Conservation (phyloP, 2,888 invertebrate genomes). For the Opisthograptis luteolata region DNA sequence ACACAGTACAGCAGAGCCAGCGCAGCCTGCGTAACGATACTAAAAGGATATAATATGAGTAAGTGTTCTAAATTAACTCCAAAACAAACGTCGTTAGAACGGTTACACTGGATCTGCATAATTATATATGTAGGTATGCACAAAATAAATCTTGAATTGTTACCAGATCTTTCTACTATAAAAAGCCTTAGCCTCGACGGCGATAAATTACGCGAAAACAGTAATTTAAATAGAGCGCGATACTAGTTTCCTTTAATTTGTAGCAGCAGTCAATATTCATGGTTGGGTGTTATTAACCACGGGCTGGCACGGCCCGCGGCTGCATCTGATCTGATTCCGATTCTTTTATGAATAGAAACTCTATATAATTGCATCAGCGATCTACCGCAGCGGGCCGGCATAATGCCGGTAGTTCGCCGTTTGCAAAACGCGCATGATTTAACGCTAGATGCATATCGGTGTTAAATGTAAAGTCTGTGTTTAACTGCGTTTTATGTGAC, state of each 20-base stretch:
- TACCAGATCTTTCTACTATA: conserved; percentile 24
- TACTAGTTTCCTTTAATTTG: conserved; percentile 75
- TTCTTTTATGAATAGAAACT: conserved; percentile 77
- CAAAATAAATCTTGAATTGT: conserved; percentile 32
- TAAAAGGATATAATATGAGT: too few relatives aligned
- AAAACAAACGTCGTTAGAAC: too few relatives aligned
- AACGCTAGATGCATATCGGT: conserved; percentile 65
- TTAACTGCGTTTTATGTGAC: conserved; percentile 21
- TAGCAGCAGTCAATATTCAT: conserved; percentile 72
- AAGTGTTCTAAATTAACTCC: too few relatives aligned
- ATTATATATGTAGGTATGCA: conserved; percentile 36
- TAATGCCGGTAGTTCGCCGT: conserved; percentile 42
- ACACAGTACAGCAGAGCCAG: too few relatives aligned
- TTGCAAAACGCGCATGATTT: conserved; percentile 70
- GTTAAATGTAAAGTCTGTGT: conserved; percentile 56
- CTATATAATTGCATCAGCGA: conserved; percentile 71
- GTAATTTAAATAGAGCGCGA: conserved; percentile 68
- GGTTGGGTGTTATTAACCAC: conserved; percentile 76
- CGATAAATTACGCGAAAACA: conserved; percentile 61
- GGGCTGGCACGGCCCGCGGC: conserved; percentile 66
- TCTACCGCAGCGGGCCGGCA: conserved; percentile 44
- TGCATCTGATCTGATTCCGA: conserved; percentile 70
- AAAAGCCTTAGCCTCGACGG: conserved; percentile 24
- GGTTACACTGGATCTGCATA: conserved; percentile 40
- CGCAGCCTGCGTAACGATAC: too few relatives aligned